Percentiles rank a stretch among this genome's conserved stretches.
phyloP scores from a whole-genome alignment of 2,113 vertebrate genomes.

The Ophiodon elongatus region DNA sequence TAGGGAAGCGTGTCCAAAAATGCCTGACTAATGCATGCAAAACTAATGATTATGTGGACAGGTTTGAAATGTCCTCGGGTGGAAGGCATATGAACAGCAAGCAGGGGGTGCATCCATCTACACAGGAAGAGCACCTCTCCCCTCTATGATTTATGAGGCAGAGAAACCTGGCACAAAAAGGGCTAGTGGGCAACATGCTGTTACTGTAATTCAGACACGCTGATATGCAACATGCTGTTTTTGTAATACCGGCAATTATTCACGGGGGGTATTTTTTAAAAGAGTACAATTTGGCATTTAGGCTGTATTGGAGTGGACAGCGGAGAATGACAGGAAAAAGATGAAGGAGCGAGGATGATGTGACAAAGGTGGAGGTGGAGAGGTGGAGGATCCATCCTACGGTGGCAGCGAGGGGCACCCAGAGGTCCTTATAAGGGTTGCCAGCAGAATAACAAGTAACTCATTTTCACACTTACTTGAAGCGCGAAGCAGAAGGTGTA shows the following conservation, averaged over 20 bases:
- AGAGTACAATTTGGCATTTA: conserved; percentile 52
- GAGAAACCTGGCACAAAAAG: conserved; percentile 56
- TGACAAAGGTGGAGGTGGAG: conserved; percentile 58
- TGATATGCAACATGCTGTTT: conserved; percentile 68
- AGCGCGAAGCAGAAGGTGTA: conserved; percentile 42
- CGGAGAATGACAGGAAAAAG: conserved; percentile 47
- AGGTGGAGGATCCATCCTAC: conserved; percentile 54
- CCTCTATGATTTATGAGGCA: conserved; percentile 70
- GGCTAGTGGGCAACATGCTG: conserved; percentile 63
- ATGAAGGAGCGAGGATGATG: conserved; percentile 40
- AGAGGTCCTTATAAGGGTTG: conserved; percentile 61
- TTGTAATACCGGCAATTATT: conserved; percentile 69
- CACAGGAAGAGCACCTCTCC: conserved; percentile 55
- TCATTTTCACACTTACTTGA: conserved; percentile 67
- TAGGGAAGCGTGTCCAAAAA: conserved; percentile 29
- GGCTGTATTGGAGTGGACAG: conserved; percentile 46
- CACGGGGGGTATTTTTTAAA: conserved; percentile 57
- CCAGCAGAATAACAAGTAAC: conserved; percentile 66
- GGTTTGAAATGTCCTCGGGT: conserved; percentile 59
- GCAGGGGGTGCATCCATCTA: conserved; percentile 57
- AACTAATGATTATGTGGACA: conserved; percentile 64
- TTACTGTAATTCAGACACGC: conserved; percentile 67
- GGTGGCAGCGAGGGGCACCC: conserved; percentile 61
- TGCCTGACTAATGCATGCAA: conserved; percentile 52
- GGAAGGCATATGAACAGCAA: conserved; percentile 56